Conservation (phyloP, 2,113 vertebrate genomes). For the Argyrosomus japonicus region DNA sequence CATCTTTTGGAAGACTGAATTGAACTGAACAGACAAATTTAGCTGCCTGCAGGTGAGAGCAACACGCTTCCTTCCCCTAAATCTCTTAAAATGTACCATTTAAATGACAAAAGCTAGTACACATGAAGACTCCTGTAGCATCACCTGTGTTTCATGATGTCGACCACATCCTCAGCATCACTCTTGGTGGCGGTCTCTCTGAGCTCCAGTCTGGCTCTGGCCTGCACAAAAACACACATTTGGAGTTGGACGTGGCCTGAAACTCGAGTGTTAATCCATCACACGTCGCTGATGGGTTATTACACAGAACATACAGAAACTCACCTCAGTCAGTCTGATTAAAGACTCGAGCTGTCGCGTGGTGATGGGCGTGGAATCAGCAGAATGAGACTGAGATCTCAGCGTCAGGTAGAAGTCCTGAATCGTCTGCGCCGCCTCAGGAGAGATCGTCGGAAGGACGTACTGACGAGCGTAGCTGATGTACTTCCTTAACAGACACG, state of each 20-base stretch:
- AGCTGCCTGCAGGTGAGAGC: background rate
- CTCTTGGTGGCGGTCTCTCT: conserved; percentile 91
- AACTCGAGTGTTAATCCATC: background rate
- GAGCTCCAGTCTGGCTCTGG: conserved; percentile 93
- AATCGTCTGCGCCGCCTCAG: conserved; percentile 90
- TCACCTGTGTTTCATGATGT: conserved; percentile 99
- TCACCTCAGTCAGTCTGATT: conserved; percentile 94
- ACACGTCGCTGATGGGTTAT: background rate
- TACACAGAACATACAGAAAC: background rate
- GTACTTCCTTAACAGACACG: conserved; percentile 93
- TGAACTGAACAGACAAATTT: background rate
- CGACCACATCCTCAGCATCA: conserved; percentile 96
- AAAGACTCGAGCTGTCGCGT: conserved; percentile 96
- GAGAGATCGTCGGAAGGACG: conserved; percentile 88
- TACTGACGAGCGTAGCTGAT: conserved; percentile 96
- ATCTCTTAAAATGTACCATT: background rate
- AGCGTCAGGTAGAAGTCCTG: conserved; percentile 96
- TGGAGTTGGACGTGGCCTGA: background rate
- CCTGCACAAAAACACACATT: conserved; percentile 81
- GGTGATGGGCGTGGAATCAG: conserved; percentile 94
- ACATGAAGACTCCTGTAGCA: background rate
- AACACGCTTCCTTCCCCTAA: background rate
- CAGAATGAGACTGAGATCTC: conserved; percentile 89
- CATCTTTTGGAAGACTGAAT: background rate
- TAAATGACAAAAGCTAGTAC: background rate